These are phyloP conservation scores for Apis laboriosa DNA, from an alignment of 1,140 invertebrate species.

Conservation along the genomic window DNA sequence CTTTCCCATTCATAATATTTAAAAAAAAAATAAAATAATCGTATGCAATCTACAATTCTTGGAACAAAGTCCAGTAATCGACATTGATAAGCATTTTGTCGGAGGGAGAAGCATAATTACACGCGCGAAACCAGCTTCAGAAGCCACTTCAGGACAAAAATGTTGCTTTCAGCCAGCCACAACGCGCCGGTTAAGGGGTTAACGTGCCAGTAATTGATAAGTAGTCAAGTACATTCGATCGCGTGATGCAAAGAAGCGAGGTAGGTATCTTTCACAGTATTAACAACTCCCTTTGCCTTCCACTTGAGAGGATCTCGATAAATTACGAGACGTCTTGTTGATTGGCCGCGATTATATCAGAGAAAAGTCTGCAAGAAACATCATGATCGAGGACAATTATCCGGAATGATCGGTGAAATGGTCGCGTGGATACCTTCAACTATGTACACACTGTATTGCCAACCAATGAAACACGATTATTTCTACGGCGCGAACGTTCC, in stretches of 20 bases:
- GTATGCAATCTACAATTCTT: neutral
- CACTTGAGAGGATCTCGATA: neutral
- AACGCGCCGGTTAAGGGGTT: neutral
- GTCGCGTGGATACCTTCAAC: neutral
- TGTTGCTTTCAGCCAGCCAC: neutral
- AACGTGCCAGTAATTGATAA: conserved; percentile 20
- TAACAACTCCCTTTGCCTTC: conserved; percentile 6
- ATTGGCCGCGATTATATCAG: neutral
- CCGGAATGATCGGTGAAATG: neutral
- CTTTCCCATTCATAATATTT: neutral
- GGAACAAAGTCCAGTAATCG: neutral
- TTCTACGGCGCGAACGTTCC: conserved; percentile 27
- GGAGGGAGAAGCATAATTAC: neutral
- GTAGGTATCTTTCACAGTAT: neutral
- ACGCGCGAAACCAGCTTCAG: neutral
- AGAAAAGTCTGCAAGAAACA: neutral
- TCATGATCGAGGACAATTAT: conserved; percentile 15
- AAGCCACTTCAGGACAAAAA: neutral
- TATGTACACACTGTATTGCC: neutral
- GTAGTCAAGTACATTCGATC: conserved; percentile 1
- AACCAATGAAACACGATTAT: neutral
- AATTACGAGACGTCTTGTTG: conserved; percentile 17
- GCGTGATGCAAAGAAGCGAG: neutral
- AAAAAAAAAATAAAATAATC: neutral
- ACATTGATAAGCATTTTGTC: neutral